These are phyloP conservation scores for Myrmecobius fasciatus DNA, from an alignment of 2,113 vertebrate species.

Conservation along the genomic window DNA sequence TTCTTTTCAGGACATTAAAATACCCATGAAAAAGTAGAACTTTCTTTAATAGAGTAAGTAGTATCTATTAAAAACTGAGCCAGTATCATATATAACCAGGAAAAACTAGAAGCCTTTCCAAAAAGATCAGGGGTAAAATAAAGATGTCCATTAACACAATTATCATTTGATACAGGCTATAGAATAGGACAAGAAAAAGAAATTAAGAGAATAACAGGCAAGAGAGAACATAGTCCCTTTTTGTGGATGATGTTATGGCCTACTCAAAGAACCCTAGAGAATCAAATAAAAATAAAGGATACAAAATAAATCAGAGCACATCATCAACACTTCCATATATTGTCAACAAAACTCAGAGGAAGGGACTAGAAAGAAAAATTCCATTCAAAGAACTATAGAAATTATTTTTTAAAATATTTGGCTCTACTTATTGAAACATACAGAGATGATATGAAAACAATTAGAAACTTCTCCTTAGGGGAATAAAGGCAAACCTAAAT, in stretches of 20 bases:
- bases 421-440: neutral
- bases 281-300: neutral
- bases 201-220: neutral
- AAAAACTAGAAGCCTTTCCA: neutral
- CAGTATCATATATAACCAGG: neutral
- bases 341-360: neutral
- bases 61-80: neutral
- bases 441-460: neutral
- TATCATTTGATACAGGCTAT: neutral
- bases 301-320: neutral
- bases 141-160: neutral
- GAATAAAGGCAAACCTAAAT: neutral
- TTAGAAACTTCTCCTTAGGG: neutral
- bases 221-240: neutral
- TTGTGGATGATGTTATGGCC: neutral
- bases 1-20: neutral
- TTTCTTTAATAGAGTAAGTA: neutral
- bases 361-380: neutral
- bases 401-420: neutral
- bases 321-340: neutral
- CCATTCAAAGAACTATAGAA: neutral
- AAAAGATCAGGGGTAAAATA: neutral
- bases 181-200: neutral
- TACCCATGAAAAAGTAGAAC: neutral
- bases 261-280: neutral